phyloP scores from a whole-genome alignment of 1,140 invertebrate genomes.

The Cyrtorhinus lividipennis region DNA sequence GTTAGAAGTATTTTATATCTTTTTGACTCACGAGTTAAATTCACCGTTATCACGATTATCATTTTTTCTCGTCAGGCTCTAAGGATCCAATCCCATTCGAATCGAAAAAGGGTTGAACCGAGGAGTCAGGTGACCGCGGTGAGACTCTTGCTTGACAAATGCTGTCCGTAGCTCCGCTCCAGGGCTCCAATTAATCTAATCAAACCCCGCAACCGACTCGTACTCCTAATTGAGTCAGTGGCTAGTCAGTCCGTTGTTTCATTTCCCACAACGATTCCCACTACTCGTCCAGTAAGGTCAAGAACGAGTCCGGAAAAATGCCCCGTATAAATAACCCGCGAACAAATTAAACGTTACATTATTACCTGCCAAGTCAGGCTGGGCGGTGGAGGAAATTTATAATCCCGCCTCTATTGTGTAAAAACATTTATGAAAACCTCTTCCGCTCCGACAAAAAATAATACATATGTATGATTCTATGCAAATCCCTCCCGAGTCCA shows the following conservation, averaged over 20 bases:
- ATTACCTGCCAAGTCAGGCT: neutral
- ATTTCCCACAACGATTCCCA: neutral
- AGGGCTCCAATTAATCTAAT: neutral
- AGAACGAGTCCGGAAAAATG: neutral
- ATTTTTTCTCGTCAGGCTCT: too few relatives aligned
- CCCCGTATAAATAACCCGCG: neutral
- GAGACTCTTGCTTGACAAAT: neutral
- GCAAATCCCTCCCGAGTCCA: neutral
- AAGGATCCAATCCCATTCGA: too few relatives aligned
- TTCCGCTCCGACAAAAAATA: neutral
- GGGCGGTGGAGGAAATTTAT: neutral
- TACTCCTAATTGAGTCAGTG: neutral
- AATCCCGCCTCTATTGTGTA: neutral
- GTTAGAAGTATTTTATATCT: too few relatives aligned
- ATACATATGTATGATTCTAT: neutral
- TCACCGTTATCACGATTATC: too few relatives aligned
- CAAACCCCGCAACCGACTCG: neutral
- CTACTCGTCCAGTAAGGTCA: neutral
- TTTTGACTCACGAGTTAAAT: too few relatives aligned
- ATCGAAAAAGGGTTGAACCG: too few relatives aligned
- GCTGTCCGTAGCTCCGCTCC: neutral
- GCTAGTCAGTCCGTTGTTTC: neutral
- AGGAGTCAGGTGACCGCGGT: neutral
- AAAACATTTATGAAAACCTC: neutral
- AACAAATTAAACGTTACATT: neutral